Base-by-base conservation (phyloP, 1,140 invertebrate species). In the Habropoda laboriosa region DNA sequence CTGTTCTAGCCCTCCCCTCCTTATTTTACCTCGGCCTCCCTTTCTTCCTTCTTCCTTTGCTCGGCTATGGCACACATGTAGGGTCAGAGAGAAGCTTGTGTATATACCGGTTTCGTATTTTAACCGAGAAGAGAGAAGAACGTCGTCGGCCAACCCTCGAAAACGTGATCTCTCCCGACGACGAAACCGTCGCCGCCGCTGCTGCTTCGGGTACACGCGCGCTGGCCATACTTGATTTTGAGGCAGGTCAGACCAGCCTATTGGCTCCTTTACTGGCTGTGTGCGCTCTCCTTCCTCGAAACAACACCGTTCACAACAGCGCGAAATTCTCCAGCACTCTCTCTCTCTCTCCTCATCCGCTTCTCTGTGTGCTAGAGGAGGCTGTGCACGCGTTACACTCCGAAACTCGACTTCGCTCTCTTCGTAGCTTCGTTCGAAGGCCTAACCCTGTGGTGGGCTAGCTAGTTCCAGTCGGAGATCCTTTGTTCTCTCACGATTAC, bases 241-340 rank as follows among this genome's bases (percentile, higher is more conserved):
- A 85, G 86, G 86, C 81, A 87, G 83, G 86, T 87, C 86, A 82
- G 86, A 67, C 74, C 61, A 53, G 83, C 70, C 80, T 57, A 45
- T 74, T 63, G 45, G 61, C 27, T 74, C 60, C 13, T 6, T 38
- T 6, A 21, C 21, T 12, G 16, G 47, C 42, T 47, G 27, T 27
- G 10, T 42, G 8, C 24, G 3, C 24, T 53, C 35, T 1, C n/a
- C 21, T 5, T 57, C 66, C 49, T 61, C 16, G 55, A 30, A 18
- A 3, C 45, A 10, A 47, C 12, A 47, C 45, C 45, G 45, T 10
- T 47, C 45, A 10, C 18, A 47, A 49, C 16, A 49, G 16, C 47
- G 16, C 47, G 47, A 49, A 21, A 21, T 49, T 49, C 55, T 58
- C 27, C 5, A 21, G 7, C 42, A 10, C 10, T 18, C 32, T 38